phyloP scores from a whole-genome alignment of 2,888 invertebrate species.

The Phasia obesa region DNA sequence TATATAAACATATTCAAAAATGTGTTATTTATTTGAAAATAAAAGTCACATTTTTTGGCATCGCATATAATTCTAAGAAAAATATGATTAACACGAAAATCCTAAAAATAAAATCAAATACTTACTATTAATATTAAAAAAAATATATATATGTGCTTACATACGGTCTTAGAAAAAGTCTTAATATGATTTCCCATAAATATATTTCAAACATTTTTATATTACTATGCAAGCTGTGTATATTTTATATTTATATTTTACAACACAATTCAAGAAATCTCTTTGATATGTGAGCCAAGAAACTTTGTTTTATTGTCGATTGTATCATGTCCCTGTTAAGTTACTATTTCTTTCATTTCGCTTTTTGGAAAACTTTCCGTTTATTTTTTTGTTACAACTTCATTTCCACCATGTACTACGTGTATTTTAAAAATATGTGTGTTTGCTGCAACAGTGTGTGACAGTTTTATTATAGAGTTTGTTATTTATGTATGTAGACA shows the following conservation, averaged over 20 bases:
- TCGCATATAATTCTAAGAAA: no score
- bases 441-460: slow-evolving; percentile 24
- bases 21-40: no score
- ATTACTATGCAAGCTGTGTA: slow-evolving; percentile 72
- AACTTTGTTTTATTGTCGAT: slow-evolving; percentile 63
- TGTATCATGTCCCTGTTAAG: slow-evolving; percentile 62
- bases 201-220: slow-evolving; percentile 27
- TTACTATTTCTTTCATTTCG: slow-evolving; percentile 43
- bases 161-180: neutral
- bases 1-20: no score
- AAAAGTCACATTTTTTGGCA: no score
- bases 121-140: no score
- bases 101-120: no score
- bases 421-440: neutral
- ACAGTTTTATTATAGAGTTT: slow-evolving; percentile 57
- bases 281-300: slow-evolving; percentile 63
- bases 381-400: slow-evolving; percentile 9
- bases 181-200: slow-evolving; percentile 1
- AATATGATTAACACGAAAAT: no score
- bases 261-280: slow-evolving; percentile 58
- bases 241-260: slow-evolving; percentile 72
- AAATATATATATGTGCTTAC: no score
- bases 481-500: slow-evolving; percentile 53
- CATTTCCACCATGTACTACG: slow-evolving; percentile 27
- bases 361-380: neutral